Evolutionary conservation across 2,888 invertebrate genomes (phyloP).

Genomic region (Agrochola macilenta): DNA sequence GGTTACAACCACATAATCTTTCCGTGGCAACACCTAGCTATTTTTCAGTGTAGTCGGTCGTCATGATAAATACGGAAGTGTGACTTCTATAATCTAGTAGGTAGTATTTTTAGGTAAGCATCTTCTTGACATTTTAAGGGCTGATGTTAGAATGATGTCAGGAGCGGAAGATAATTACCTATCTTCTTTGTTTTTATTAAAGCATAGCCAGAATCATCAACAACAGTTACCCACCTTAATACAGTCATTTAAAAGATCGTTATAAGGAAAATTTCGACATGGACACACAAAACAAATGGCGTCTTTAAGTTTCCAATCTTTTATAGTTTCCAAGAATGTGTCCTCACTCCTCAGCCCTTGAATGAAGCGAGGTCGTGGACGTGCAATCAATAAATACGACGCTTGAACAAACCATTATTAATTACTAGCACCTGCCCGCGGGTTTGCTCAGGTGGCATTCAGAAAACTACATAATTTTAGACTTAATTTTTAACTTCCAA

Average conservation of each 20-base stretch:
- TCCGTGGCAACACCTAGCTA: background rate
- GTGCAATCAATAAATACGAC: conserved; percentile 65
- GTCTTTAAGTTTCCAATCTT: conserved; percentile 56
- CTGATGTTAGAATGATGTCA: conserved; percentile 35
- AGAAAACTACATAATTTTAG: background rate
- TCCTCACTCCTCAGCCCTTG: conserved; percentile 72
- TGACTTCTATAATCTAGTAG: background rate
- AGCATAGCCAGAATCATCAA: conserved; percentile 9
- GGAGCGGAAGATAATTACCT: conserved; percentile 1
- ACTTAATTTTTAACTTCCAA: background rate
- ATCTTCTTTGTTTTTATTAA: conserved; percentile 1
- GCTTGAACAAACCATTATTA: conserved; percentile 68
- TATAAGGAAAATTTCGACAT: conserved; percentile 60
- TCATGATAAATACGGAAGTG: background rate
- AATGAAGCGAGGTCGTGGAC: conserved; percentile 63
- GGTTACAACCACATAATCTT: background rate
- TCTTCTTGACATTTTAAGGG: background rate
- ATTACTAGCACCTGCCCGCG: conserved; percentile 51
- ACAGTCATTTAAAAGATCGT: conserved; percentile 45
- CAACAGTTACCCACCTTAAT: conserved; percentile 16
- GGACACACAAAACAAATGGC: conserved; percentile 58
- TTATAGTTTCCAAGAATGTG: conserved; percentile 71
- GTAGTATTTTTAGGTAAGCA: background rate
- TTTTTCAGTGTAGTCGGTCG: background rate
- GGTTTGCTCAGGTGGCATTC: conserved; percentile 13